Base-by-base conservation (phyloP, 2,113 vertebrate species). In the Festucalex cinctus region DNA sequence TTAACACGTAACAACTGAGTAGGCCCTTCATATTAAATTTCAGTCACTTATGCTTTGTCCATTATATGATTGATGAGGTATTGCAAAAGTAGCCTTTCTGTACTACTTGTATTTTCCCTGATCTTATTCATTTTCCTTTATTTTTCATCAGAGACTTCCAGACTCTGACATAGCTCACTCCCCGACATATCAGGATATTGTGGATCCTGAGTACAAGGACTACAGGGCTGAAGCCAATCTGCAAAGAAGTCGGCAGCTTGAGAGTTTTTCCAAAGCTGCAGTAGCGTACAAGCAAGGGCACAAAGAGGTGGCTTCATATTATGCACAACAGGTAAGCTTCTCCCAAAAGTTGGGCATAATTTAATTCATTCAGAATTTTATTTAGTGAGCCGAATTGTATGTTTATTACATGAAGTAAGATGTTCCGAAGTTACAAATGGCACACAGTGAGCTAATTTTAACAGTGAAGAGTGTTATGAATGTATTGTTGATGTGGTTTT, bases 231-330 rank as follows among this genome's bases (percentile, higher is more conserved):
- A 98, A 83, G 97, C 97, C 49, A 90, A 90, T 63, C 86, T 96
- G 66, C 95, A 98, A 83, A 94, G 91, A 32, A 89, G 84, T 3
- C 92, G 92, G 73, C 95, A 94, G 84, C 90, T 92, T 0, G 95
- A 99, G 44, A 93, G 89, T 78, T 94, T 96, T 63, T 82, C 83
- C 63, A 98, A 98, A 74, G 95, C 97, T 3, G 94, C 93, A 1
- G 95, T 96, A 69, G 97, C 97, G 19, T 92, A 91, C 79, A 90
- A 87, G 53, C 94, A 95, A 86, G 95, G 95, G 5, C 94, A 90
- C 81, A 97, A 93, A 85, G 86, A 95, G 2, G 95, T 98, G 54
- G 97, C 97, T 41, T 93, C 94, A 0, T 98, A 95, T 88, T 99
- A 98, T 43, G 95, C 96, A 20, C 94, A 95, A 70, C 95, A 96